Percentiles rank a stretch among this genome's conserved stretches.
phyloP scores from a whole-genome alignment of 2,888 invertebrate species.

The Agrochola lota region DNA sequence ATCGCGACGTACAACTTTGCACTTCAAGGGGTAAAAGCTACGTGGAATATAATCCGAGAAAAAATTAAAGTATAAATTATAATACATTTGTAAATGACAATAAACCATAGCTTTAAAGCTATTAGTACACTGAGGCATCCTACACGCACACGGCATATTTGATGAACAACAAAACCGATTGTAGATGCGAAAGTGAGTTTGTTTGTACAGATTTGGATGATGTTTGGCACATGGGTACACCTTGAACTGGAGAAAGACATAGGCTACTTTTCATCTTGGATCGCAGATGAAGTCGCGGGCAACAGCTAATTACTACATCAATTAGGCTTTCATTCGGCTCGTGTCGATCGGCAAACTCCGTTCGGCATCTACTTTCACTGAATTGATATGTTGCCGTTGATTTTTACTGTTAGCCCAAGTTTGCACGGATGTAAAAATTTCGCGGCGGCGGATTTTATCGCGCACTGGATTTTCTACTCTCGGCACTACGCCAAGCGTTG shows the following conservation, averaged over 20 bases:
- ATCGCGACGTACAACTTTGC: conserved; percentile 37
- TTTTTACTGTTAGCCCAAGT: no score
- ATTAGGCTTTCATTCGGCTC: neutral
- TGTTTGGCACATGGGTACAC: no score
- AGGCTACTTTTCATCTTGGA: no score
- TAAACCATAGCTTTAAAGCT: neutral
- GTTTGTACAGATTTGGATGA: no score
- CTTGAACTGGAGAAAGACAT: no score
- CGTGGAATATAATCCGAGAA: conserved; percentile 34
- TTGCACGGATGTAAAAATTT: no score
- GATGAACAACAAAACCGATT: neutral
- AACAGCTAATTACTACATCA: neutral
- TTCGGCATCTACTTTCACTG: neutral
- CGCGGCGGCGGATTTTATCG: no score
- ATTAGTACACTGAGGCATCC: neutral
- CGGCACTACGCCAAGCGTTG: no score
- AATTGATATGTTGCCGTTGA: neutral
- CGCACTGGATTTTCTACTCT: no score
- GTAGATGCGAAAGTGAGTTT: no score
- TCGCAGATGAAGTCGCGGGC: no score
- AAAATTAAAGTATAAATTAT: conserved; percentile 24
- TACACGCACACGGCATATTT: neutral
- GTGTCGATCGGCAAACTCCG: neutral
- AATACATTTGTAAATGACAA: conserved; percentile 31
- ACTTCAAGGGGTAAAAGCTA: conserved; percentile 42